A percentile compares a stretch with the other conserved stretches of the same genome.
Conservation (phyloP, 2,113 vertebrate genomes). For the Riparia riparia region DNA sequence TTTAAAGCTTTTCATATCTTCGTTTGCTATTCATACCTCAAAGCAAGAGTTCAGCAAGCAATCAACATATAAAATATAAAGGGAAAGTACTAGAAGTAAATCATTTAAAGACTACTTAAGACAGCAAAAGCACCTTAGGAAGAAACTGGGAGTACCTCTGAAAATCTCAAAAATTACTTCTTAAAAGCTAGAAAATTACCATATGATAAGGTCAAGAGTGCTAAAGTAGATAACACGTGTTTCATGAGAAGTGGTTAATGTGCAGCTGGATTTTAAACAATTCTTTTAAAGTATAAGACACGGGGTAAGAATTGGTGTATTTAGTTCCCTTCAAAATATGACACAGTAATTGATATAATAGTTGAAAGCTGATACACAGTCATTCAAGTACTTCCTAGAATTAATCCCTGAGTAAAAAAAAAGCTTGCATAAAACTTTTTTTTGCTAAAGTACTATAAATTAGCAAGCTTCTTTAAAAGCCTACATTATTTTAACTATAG, state of each 20-base stretch:
- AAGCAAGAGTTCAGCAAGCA: constrained; percentile 40
- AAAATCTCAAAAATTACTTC: constrained; percentile 60
- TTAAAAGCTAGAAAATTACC: constrained; percentile 57
- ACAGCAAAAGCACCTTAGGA: constrained; percentile 59
- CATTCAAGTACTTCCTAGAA: background rate
- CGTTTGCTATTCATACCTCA: constrained; percentile 48
- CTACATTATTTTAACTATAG: background rate
- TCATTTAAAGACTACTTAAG: constrained; percentile 54
- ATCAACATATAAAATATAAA: constrained; percentile 57
- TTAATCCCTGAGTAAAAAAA: background rate
- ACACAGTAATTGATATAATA: background rate
- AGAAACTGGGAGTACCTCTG: constrained; percentile 36
- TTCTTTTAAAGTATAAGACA: constrained; percentile 22
- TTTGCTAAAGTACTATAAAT: background rate
- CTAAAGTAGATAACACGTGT: constrained; percentile 57
- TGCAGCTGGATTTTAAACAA: constrained; percentile 58
- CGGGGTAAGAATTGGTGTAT: background rate
- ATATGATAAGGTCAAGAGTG: constrained; percentile 66
- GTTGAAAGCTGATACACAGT: background rate
- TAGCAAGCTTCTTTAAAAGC: background rate
- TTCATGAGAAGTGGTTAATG: constrained; percentile 32
- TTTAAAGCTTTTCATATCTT: constrained; percentile 53
- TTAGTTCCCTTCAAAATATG: background rate
- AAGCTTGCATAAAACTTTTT: background rate
- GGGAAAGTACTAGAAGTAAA: constrained; percentile 45